Evolutionary conservation across 2,888 invertebrate genomes (phyloP).

Genomic region (Pterostichus madidus): DNA sequence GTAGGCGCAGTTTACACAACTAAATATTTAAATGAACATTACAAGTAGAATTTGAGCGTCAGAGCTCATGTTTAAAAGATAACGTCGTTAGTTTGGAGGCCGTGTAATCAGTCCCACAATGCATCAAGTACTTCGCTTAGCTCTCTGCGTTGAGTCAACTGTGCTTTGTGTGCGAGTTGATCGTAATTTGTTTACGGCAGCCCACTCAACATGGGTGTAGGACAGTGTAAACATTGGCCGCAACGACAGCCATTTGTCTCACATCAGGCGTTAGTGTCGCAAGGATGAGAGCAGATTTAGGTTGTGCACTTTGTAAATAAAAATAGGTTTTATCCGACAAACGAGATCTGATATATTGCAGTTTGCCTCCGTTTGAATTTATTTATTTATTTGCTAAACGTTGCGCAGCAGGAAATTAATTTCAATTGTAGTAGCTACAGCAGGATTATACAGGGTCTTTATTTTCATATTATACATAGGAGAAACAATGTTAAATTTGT

Average conservation of each 20-base stretch:
- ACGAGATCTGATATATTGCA: not conserved
- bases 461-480: too few species aligned
- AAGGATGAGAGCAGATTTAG: not conserved
- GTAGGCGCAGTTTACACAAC: slow-evolving; percentile 18
- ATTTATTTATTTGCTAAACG: not conserved
- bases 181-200: slow-evolving; percentile 43
- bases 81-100: slow-evolving; percentile 28
- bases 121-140: slow-evolving; percentile 1
- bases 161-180: slow-evolving; percentile 22
- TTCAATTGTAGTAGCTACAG: too few species aligned
- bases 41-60: not conserved
- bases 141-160: not conserved
- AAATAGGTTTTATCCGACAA: not conserved
- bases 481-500: too few species aligned
- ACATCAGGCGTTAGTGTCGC: not conserved
- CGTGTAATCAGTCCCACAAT: slow-evolving; percentile 32
- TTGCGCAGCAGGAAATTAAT: too few species aligned
- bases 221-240: not conserved
- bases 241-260: slow-evolving; percentile 4
- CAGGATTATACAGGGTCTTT: too few species aligned
- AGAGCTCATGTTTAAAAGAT: slow-evolving; percentile 42
- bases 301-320: not conserved
- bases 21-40: slow-evolving; percentile 49
- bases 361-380: not conserved
- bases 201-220: slow-evolving; percentile 14